Conservation (phyloP, 37 sponge, comb jelly and placozoan genomes). For the Theonella swinhoei region DNA sequence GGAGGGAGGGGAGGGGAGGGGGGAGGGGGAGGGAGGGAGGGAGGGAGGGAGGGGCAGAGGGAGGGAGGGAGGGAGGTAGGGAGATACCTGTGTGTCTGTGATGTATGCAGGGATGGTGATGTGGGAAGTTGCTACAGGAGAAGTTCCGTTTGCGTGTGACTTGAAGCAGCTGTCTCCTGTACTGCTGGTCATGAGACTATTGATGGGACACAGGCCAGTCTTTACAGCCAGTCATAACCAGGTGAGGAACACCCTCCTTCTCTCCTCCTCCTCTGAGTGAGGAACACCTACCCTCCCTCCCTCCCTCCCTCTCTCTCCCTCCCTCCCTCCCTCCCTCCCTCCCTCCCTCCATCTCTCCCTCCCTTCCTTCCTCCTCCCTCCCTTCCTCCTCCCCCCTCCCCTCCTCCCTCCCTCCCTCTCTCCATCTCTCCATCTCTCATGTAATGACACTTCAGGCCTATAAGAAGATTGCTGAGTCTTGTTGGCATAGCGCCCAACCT, state of each 20-base stretch:
- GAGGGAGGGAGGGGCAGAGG: too few species aligned
- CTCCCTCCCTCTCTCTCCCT: too few species aligned
- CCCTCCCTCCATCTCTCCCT: too few species aligned
- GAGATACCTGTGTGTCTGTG: background rate
- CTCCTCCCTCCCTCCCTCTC: too few species aligned
- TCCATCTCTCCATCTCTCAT: too few species aligned
- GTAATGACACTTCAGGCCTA: slow-evolving; percentile 4
- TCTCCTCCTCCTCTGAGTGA: background rate
- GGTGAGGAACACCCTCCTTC: background rate
- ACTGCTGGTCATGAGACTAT: slow-evolving; percentile 28
- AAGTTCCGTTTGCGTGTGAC: slow-evolving; percentile 28
- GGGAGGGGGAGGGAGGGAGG: too few species aligned
- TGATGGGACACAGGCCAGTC: slow-evolving; percentile 57
- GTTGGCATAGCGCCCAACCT: slow-evolving; percentile 50
- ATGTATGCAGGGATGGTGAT: slow-evolving; percentile 49
- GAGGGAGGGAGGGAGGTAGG: too few species aligned
- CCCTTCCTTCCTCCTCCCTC: too few species aligned
- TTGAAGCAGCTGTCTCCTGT: background rate
- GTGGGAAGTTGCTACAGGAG: slow-evolving; percentile 52
- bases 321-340: too few species aligned
- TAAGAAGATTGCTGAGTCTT: slow-evolving; percentile 8
- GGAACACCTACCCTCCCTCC: too few species aligned
- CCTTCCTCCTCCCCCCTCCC: too few species aligned
- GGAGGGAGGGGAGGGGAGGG: slow-evolving; percentile 2
- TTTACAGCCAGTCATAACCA: background rate